Conservation (phyloP, 2,797 vertebrate species). For the Tenualosa thibaudeaui region DNA sequence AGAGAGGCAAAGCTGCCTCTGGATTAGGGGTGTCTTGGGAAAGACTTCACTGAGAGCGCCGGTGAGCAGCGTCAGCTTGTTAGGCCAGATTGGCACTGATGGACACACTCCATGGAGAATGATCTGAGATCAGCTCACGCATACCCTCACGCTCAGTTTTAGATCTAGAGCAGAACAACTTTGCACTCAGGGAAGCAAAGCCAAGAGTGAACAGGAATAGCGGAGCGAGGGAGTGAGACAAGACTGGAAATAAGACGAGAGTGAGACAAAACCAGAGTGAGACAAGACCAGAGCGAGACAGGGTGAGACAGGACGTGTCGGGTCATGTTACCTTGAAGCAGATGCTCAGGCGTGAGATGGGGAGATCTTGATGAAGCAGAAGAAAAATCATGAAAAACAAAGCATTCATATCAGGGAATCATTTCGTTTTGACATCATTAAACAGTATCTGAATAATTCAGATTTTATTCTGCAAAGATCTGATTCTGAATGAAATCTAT, state of each 20-base stretch:
- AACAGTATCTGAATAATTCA: not conserved
- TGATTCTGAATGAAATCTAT: not conserved
- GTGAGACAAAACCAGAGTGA: not conserved
- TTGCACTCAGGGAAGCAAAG: not conserved
- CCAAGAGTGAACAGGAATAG: not conserved
- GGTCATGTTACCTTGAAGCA: not conserved
- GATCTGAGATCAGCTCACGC: conserved; percentile 8
- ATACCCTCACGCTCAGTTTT: not conserved
- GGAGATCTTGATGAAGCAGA: not conserved
- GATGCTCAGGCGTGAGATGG: not conserved
- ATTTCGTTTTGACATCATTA: not conserved
- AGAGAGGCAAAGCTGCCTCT: not conserved
- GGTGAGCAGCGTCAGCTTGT: not conserved
- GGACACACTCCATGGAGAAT: not conserved
- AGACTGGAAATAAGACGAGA: not conserved
- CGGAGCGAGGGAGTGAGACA: not conserved
- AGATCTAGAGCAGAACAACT: not conserved
- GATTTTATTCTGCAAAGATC: not conserved
- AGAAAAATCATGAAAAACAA: not conserved
- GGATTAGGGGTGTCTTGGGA: conserved; percentile 1
- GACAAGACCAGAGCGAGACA: not conserved
- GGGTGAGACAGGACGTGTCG: not conserved
- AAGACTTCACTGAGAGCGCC: not conserved
- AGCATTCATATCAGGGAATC: not conserved
- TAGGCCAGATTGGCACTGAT: not conserved